Percentiles rank a stretch among this genome's conserved stretches.
Evolutionary conservation across 2,888 invertebrate genomes (phyloP).

Genomic region (Luffia ferchaultella): DNA sequence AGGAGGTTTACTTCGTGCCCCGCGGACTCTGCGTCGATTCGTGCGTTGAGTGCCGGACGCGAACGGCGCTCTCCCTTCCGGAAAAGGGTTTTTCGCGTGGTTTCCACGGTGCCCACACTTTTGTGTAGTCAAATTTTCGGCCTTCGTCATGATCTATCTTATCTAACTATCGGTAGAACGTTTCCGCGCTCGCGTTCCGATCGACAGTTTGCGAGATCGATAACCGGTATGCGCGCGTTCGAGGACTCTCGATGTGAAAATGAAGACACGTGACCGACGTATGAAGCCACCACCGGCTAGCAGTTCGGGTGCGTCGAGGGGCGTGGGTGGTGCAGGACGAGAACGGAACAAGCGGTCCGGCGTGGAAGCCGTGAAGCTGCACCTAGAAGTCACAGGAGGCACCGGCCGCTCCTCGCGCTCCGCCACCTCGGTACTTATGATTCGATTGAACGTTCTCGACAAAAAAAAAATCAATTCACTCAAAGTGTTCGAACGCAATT

Average conservation of each 20-base stretch:
- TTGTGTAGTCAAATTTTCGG: neutral
- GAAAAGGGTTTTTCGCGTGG: too few species aligned
- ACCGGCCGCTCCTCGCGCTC: conserved; percentile 55
- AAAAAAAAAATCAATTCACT: too few species aligned
- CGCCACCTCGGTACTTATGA: conserved; percentile 39
- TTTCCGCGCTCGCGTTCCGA: neutral
- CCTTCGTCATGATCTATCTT: neutral
- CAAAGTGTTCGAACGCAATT: too few species aligned
- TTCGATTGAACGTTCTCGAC: conserved; percentile 9
- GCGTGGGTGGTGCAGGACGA: conserved; percentile 18
- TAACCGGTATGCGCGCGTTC: neutral
- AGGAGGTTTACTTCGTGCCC: neutral
- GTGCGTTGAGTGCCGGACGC: neutral
- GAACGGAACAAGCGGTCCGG: conserved; percentile 44
- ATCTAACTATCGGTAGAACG: neutral
- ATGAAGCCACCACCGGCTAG: conserved; percentile 13
- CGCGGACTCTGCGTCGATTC: neutral
- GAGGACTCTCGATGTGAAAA: conserved; percentile 17
- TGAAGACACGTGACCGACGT: conserved; percentile 44
- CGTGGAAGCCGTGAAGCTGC: conserved; percentile 51
- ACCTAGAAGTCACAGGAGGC: conserved; percentile 43
- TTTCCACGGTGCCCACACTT: too few species aligned
- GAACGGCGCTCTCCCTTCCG: too few species aligned
- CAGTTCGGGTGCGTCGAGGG: neutral
- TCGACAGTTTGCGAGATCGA: neutral